A percentile compares a stretch with the other conserved stretches of the same genome.
These are phyloP conservation scores for Dermatophagoides farinae DNA, from an alignment of 1,140 invertebrate genomes.

Conservation along the genomic window DNA sequence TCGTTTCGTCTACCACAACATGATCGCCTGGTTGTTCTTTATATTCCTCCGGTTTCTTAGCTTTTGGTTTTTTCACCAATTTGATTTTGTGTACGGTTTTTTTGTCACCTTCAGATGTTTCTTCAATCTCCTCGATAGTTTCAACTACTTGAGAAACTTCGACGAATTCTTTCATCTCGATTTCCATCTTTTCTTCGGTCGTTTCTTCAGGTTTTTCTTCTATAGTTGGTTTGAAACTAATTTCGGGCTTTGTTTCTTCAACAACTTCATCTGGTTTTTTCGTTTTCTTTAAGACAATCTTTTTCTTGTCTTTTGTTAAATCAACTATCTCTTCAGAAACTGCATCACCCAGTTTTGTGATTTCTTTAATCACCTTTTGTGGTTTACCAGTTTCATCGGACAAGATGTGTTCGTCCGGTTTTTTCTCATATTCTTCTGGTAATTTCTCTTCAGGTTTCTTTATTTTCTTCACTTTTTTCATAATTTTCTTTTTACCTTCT, in stretches of 20 bases:
- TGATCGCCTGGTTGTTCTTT: too few species aligned
- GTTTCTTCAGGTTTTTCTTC: background rate
- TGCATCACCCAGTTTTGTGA: background rate
- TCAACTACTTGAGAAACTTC: background rate
- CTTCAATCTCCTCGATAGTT: conserved; percentile 1
- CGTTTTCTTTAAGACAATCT: conserved; percentile 15
- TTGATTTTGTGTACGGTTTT: too few species aligned
- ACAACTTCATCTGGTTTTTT: conserved; percentile 4
- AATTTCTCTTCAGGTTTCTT: conserved; percentile 18
- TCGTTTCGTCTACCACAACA: too few species aligned
- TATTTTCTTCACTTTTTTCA: background rate
- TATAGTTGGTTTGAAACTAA: background rate
- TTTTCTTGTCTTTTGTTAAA: background rate
- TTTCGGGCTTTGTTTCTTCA: conserved; percentile 24
- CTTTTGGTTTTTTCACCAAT: too few species aligned
- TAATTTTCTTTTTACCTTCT: background rate
- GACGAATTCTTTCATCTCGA: conserved; percentile 4
- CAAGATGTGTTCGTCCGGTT: conserved; percentile 18
- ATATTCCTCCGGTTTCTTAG: too few species aligned
- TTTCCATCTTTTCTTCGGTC: conserved; percentile 21
- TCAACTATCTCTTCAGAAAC: background rate
- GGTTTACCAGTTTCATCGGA: too few species aligned
- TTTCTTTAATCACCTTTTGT: background rate
- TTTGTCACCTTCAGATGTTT: too few species aligned
- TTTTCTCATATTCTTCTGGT: conserved; percentile 21